These are phyloP conservation scores for Crenichthys baileyi DNA, from an alignment of 2,797 vertebrate genomes.

Conservation along the genomic window DNA sequence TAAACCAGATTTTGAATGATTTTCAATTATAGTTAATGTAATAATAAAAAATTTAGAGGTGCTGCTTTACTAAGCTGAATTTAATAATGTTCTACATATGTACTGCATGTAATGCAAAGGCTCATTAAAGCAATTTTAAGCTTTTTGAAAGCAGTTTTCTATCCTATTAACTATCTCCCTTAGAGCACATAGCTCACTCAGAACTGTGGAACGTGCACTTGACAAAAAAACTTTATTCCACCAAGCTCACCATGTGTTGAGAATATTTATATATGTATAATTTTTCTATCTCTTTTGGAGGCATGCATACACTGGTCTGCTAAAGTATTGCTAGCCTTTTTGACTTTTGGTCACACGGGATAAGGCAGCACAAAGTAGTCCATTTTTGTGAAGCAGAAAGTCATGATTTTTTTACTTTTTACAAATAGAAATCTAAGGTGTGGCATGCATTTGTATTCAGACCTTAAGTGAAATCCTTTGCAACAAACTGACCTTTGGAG, in stretches of 20 bases:
- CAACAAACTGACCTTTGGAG: neutral
- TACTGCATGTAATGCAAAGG: neutral
- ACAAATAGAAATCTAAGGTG: too few species aligned
- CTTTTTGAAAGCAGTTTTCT: neutral
- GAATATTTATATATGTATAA: too few species aligned
- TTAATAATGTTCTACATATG: neutral
- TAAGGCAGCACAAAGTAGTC: neutral
- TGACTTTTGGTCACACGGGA: neutral
- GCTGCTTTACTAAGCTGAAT: neutral
- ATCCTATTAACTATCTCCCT: neutral
- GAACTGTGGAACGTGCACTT: neutral
- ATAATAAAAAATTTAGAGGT: neutral
- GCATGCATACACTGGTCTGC: neutral
- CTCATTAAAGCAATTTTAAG: neutral
- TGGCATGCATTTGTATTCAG: too few species aligned
- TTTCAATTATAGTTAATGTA: neutral
- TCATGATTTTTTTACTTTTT: neutral
- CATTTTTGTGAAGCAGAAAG: neutral
- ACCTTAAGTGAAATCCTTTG: neutral
- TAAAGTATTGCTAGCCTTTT: neutral
- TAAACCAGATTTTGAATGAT: neutral
- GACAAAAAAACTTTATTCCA: neutral
- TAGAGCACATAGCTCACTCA: neutral
- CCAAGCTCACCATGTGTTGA: neutral
- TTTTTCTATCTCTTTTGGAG: neutral